Conservation (phyloP, 1,140 invertebrate species). For the Brachionus rotundiformis region DNA sequence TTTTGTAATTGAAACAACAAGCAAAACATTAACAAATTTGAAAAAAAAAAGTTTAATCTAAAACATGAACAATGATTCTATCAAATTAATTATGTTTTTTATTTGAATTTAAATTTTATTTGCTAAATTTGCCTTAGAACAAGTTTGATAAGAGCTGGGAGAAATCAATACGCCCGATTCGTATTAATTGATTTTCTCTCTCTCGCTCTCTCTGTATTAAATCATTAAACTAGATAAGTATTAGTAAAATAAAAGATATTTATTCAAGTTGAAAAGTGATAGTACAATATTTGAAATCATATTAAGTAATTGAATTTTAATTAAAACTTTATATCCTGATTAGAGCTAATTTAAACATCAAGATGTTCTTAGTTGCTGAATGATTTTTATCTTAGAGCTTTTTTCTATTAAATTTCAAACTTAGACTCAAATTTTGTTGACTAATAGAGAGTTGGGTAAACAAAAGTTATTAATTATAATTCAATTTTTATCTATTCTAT, state of each 20-base stretch:
- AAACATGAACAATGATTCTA: slow-evolving; percentile 44
- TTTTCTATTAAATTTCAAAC: background rate
- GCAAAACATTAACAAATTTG: slow-evolving; percentile 18
- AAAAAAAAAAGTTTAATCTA: slow-evolving; percentile 20
- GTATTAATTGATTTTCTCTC: background rate
- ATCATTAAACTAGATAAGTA: slow-evolving; percentile 4
- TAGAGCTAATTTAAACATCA: slow-evolving; percentile 9
- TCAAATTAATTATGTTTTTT: slow-evolving; percentile 33
- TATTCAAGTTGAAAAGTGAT: slow-evolving; percentile 34
- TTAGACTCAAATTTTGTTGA: background rate
- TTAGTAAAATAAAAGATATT: background rate
- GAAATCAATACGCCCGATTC: slow-evolving; percentile 11
- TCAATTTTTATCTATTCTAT: background rate
- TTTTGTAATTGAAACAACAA: slow-evolving; percentile 45
- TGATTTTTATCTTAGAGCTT: background rate
- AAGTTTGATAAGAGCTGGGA: background rate
- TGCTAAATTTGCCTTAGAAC: background rate
- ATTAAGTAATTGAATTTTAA: slow-evolving; percentile 33
- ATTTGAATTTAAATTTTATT: slow-evolving; percentile 29
- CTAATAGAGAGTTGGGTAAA: background rate
- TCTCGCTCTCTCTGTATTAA: background rate
- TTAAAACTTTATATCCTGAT: slow-evolving; percentile 1
- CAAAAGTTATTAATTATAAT: slow-evolving; percentile 12
- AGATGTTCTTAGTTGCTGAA: background rate
- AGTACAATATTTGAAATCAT: background rate